Base-by-base conservation (phyloP, 2,888 invertebrate species). In the Poecilus cupreus region DNA sequence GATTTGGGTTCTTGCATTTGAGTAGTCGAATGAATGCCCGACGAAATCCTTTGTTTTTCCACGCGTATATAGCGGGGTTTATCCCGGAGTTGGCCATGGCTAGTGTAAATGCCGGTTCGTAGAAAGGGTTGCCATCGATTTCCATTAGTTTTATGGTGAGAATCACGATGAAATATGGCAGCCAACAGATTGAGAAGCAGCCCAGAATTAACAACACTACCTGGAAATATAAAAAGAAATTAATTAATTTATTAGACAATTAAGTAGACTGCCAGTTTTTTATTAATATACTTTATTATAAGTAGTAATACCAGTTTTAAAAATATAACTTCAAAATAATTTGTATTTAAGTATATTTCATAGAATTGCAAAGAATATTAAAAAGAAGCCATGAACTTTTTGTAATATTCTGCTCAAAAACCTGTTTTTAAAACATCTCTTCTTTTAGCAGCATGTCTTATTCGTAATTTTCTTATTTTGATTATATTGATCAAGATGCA, bases 31-130 rank as follows among this genome's bases (percentile, higher is more conserved):
- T 90, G 86, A 96, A 95, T 0, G 95, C 94, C 72, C 92, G 91
- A 3, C 95, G 92, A 87, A 95, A 96, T 83, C 93, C 94, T 5
- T 93, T 91, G 87, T 95, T 96, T 88, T 96, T 96, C 96, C 96
- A 96, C 32, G 95, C 95, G 89, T 96, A 96, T 85, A 96, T 95
- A 57, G 96, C 89, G 0, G 96, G 96, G 89, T 96, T 96, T 86
- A 95, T 92, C 26, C 94, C 94, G 6, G 95, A 96, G 88, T 96
- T 96, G 76, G 94, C 92, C 90, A 96, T 94, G 22, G 95, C 96
- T 83, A 96, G 90, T 1, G 94, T 88, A 83, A 89, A 88, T 24
- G 88, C 86, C 18, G 87, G 84, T 84, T 89, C 89, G 85, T 89
- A 89, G 24, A 87, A 82, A 6, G 84, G 83, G 6, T 83, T 83